phyloP scores from a whole-genome alignment of 2,888 invertebrate species.

The Macrosoma leucophasiata region DNA sequence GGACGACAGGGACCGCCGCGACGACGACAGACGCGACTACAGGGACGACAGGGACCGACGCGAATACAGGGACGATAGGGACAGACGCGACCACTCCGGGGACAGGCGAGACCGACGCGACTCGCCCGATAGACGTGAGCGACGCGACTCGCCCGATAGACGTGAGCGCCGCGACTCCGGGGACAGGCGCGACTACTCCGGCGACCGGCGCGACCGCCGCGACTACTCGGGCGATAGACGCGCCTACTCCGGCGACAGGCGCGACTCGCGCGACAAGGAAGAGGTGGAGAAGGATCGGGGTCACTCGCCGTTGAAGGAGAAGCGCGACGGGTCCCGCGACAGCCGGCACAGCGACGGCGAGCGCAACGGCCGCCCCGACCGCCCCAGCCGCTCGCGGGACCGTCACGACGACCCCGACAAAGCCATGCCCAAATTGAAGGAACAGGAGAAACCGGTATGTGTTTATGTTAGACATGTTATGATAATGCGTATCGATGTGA shows the following conservation, averaged over 20 bases:
- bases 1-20: conserved; percentile 30
- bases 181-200: conserved; percentile 11
- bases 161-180: conserved; percentile 15
- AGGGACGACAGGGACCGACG: conserved; percentile 31
- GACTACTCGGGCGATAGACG: conserved; percentile 29
- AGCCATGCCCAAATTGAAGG: conserved; percentile 82
- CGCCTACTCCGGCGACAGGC: conserved; percentile 27
- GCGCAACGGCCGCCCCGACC: conserved; percentile 46
- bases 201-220: conserved; percentile 29
- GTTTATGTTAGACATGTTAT: too few species aligned
- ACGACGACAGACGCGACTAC: conserved; percentile 27
- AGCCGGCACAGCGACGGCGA: conserved; percentile 27
- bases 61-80: conserved; percentile 26
- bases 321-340: conserved; percentile 16
- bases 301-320: too few species aligned
- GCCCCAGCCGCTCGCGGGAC: conserved; percentile 49
- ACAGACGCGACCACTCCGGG: conserved; percentile 21
- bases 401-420: conserved; percentile 42
- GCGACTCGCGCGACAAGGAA: conserved; percentile 25
- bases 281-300: conserved; percentile 27
- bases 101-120: conserved; percentile 30
- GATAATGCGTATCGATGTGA: too few species aligned
- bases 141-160: conserved; percentile 22
- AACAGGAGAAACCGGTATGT: conserved; percentile 83
- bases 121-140: conserved; percentile 24